phyloP scores from a whole-genome alignment of 1,140 invertebrate genomes.

The Trichoplusia ni region DNA sequence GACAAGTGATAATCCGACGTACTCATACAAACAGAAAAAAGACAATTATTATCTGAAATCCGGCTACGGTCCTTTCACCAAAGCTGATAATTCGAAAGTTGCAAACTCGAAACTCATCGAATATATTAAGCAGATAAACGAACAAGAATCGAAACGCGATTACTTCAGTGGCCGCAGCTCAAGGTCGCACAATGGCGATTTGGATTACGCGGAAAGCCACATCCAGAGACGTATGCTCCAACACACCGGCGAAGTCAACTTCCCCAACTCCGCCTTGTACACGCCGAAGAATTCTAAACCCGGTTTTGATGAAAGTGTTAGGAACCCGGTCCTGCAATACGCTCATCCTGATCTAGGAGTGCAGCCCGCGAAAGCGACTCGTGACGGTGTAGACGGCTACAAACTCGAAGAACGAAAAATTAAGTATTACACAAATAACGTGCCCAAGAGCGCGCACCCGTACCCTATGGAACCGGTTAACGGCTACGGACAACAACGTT shows the following conservation, averaged over 20 bases:
- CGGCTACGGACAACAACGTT: constrained; percentile 79
- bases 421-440: constrained; percentile 70
- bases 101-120: constrained; percentile 83
- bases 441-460: constrained; percentile 74
- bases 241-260: constrained; percentile 83
- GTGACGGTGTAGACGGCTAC: constrained; percentile 69
- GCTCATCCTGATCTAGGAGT: constrained; percentile 90
- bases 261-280: constrained; percentile 85
- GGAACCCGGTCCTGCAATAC: constrained; percentile 88
- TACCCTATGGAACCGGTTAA: constrained; percentile 78
- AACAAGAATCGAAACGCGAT: constrained; percentile 82
- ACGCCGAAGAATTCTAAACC: constrained; percentile 80
- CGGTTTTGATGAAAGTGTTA: constrained; percentile 85
- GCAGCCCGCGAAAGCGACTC: constrained; percentile 85
- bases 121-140: constrained; percentile 85
- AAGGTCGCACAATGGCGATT: constrained; percentile 71
- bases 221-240: constrained; percentile 87
- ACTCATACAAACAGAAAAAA: constrained; percentile 73
- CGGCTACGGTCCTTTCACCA: constrained; percentile 82
- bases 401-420: constrained; percentile 69
- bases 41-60: constrained; percentile 70
- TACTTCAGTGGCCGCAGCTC: constrained; percentile 81
- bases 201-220: constrained; percentile 78
- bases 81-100: constrained; percentile 82
- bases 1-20: constrained; percentile 64